Conservation (phyloP, 2,888 invertebrate species). For the Thereva nobilitata region DNA sequence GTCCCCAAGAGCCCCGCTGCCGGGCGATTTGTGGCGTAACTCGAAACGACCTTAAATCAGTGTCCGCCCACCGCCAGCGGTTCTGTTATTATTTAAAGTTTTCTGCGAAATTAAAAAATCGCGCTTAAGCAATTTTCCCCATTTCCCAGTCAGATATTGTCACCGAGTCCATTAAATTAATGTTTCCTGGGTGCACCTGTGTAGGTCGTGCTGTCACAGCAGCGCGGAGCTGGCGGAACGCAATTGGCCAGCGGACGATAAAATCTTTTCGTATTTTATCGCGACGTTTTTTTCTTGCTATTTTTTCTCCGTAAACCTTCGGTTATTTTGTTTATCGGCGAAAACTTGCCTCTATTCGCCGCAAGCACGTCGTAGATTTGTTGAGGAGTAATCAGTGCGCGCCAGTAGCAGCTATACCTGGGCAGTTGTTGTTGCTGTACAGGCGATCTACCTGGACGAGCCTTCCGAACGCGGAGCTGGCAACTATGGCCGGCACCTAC, state of each 20-base stretch:
- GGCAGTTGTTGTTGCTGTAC: no score
- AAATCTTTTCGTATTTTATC: constrained; percentile 31
- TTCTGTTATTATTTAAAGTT: no score
- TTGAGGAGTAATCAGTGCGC: no score
- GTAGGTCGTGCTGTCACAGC: constrained; percentile 30
- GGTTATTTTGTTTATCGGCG: neutral
- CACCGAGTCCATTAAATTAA: constrained; percentile 30
- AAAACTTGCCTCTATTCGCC: constrained; percentile 3
- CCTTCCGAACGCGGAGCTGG: neutral
- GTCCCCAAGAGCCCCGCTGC: no score
- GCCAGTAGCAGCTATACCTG: no score
- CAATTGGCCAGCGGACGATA: constrained; percentile 25
- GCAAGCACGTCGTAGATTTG: neutral
- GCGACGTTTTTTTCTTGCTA: neutral
- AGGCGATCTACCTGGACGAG: neutral
- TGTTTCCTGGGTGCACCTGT: constrained; percentile 31
- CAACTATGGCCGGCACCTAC: constrained; percentile 3
- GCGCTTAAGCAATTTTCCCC: neutral
- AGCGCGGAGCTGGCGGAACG: constrained; percentile 1
- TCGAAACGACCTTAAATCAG: no score
- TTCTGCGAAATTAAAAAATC: neutral
- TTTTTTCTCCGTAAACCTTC: neutral
- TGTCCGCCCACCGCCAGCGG: no score
- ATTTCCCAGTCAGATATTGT: constrained; percentile 16
- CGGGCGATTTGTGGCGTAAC: no score